A percentile compares a stretch with the other conserved stretches of the same genome.
Evolutionary conservation across 1,140 invertebrate genomes (phyloP).

Genomic region (Dysdera silvatica): DNA sequence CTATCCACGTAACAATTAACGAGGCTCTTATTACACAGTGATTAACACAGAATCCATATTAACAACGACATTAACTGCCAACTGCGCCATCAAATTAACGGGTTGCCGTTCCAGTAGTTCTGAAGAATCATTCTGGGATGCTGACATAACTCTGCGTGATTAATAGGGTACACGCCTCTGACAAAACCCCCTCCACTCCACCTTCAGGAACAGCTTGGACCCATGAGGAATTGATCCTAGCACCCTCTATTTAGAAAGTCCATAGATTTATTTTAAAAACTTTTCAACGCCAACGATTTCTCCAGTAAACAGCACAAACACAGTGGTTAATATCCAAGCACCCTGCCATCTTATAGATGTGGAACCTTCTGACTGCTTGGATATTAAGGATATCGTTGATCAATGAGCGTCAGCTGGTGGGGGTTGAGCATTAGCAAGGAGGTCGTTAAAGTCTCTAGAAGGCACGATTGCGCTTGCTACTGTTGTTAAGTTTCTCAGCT

Average conservation of each 20-base stretch:
- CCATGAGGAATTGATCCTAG: no score
- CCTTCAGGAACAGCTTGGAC: no score
- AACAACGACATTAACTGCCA: conserved; percentile 19
- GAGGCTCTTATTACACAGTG: conserved; percentile 14
- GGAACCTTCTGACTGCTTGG: no score
- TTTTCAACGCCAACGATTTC: no score
- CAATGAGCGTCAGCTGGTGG: conserved; percentile 17
- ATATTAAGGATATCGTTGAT: conserved; percentile 18
- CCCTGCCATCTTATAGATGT: not conserved
- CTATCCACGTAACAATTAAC: conserved; percentile 14
- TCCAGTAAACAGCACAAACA: no score
- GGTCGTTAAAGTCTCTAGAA: no score
- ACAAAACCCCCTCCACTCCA: no score
- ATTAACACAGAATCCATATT: conserved; percentile 24
- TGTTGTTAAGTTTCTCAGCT: no score
- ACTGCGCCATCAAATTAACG: conserved; percentile 23
- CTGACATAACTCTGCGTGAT: conserved; percentile 1
- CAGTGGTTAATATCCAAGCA: not conserved
- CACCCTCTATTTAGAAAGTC: conserved; percentile 14
- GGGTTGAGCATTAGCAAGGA: not conserved
- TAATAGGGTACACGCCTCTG: not conserved
- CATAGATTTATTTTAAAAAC: conserved; percentile 14
- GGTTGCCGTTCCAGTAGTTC: conserved; percentile 8
- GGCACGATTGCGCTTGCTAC: no score
- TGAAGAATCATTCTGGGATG: conserved; percentile 5